A percentile compares a stretch with the other conserved stretches of the same genome.
Evolutionary conservation across 92 coral and sea anemone species (phyloP).

Genomic region (Montipora capitata): DNA sequence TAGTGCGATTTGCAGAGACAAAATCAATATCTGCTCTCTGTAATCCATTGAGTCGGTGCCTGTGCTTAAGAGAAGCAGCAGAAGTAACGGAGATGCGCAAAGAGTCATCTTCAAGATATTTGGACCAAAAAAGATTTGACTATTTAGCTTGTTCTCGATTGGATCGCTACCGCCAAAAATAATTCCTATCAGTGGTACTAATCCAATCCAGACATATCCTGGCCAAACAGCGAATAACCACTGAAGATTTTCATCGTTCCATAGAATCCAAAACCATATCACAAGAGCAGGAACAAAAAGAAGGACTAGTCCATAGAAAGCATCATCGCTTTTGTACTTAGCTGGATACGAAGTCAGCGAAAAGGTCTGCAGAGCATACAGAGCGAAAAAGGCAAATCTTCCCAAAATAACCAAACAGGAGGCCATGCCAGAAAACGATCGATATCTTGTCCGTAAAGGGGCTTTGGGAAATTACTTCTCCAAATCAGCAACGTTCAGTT

Average conservation of each 20-base stretch:
- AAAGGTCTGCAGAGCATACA: conserved; percentile 16
- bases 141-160: conserved; percentile 57
- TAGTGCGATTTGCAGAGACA: conserved; percentile 45
- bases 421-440: neutral
- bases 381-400: conserved; percentile 24
- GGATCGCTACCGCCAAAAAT: conserved; percentile 20
- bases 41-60: conserved; percentile 6
- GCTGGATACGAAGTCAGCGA: conserved; percentile 61
- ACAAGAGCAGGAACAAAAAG: conserved; percentile 38
- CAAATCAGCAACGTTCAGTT: too few relatives aligned
- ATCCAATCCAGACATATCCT: conserved; percentile 19
- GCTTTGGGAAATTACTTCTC: too few relatives aligned
- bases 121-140: conserved; percentile 76
- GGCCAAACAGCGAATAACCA: conserved; percentile 60
- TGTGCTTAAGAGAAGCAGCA: conserved; percentile 65
- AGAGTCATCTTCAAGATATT: conserved; percentile 74
- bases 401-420: conserved; percentile 19
- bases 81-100: conserved; percentile 76
- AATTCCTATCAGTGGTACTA: conserved; percentile 37
- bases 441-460: too few relatives aligned
- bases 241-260: conserved; percentile 11
- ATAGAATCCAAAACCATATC: conserved; percentile 31
- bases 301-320: conserved; percentile 8
- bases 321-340: conserved; percentile 23
- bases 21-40: conserved; percentile 48